Evolutionary conservation across 2,113 vertebrate genomes (phyloP).

Genomic region (Falco punctatus): DNA sequence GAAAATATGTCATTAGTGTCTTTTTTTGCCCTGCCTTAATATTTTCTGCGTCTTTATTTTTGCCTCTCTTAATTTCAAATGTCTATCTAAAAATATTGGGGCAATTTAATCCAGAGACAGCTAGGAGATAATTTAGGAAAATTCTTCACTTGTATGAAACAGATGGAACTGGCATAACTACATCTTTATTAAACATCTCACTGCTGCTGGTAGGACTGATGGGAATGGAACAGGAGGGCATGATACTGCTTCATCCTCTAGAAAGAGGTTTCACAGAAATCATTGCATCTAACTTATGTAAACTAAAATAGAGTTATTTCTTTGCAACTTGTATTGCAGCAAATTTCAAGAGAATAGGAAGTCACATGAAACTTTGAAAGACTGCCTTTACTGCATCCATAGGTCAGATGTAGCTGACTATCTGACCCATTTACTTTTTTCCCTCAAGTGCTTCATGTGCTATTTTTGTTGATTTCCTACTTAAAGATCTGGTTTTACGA

Average conservation of each 20-base stretch:
- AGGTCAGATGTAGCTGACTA: background rate
- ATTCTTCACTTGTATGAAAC: background rate
- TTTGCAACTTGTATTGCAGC: background rate
- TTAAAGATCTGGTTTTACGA: background rate
- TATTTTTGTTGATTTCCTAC: background rate
- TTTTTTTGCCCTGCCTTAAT: background rate
- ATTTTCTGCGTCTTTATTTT: background rate
- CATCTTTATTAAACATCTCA: background rate
- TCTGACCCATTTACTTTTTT: background rate
- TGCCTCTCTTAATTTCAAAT: background rate
- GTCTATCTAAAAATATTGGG: background rate
- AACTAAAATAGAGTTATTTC: background rate
- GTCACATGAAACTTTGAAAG: background rate
- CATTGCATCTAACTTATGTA: background rate
- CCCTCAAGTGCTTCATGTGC: background rate
- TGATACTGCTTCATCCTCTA: background rate
- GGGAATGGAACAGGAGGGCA: background rate
- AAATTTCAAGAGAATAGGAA: background rate
- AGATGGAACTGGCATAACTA: background rate
- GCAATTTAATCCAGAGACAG: background rate
- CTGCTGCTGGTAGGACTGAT: background rate
- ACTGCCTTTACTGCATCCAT: background rate
- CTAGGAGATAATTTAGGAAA: background rate
- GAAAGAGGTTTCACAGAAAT: background rate
- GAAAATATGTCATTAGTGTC: background rate